phyloP scores from a whole-genome alignment of 2,888 invertebrate genomes.

The Blera fallax region DNA sequence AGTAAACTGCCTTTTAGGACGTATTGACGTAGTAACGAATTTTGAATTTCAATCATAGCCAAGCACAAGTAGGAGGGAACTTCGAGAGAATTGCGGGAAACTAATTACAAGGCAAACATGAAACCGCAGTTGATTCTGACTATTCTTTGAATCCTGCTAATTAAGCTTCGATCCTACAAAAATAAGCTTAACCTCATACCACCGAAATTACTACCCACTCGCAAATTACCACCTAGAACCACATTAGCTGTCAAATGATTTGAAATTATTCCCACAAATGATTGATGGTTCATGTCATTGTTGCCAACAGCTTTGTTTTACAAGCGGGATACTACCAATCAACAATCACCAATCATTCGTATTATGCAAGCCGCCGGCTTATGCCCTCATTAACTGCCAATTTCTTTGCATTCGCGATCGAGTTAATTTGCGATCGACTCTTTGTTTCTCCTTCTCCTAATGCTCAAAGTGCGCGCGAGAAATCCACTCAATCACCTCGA shows the following conservation, averaged over 20 bases:
- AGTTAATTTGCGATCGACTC: constrained; percentile 18
- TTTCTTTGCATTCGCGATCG: constrained; percentile 44
- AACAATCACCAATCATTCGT: constrained; percentile 1
- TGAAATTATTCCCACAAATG: constrained; percentile 33
- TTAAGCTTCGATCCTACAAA: background rate
- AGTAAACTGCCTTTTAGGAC: too few species aligned
- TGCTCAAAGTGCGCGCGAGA: background rate
- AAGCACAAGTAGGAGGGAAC: background rate
- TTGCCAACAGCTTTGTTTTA: constrained; percentile 40
- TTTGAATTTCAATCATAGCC: background rate
- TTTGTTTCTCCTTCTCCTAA: constrained; percentile 24
- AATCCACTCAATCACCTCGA: constrained; percentile 12
- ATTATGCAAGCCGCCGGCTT: constrained; percentile 40
- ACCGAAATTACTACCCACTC: background rate
- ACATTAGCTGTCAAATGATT: constrained; percentile 14
- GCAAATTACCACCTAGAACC: background rate
- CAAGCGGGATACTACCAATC: background rate
- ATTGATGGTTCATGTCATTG: constrained; percentile 46
- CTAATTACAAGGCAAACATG: background rate
- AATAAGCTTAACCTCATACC: background rate
- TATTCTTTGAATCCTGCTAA: background rate
- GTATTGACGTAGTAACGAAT: too few species aligned
- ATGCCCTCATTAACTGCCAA: constrained; percentile 47
- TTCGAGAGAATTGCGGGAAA: background rate
- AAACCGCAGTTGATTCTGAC: background rate